Base-by-base conservation (phyloP, 2,888 invertebrate species). In the Harpagoxenus sublaevis region DNA sequence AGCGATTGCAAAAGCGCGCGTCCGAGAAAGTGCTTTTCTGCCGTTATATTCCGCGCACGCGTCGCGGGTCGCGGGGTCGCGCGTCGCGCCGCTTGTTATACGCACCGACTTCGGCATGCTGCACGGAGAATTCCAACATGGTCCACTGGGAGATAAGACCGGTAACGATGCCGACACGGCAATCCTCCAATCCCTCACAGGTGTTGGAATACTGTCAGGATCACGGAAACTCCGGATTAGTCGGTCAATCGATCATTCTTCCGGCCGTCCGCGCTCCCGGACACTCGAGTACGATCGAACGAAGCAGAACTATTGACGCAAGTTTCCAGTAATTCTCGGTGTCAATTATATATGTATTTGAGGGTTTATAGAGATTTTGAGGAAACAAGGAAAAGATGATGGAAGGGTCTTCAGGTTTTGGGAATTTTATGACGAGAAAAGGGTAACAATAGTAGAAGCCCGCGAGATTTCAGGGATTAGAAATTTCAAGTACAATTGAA, bases 101-200 rank as follows among this genome's bases (percentile, higher is more conserved):
- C 93, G 78, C 89, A 93, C 93, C 93, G 84, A 91, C 88, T 88
- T 92, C 92, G 88, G 89, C 89, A 91, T 92, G 91, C 35, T 91
- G 90, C 51, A 91, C 87, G 63, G 91, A 88, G 81, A 89, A 90
- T 89, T 93, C 92, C 91, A 93, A 90, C 92, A 92, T 93, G 88
- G 86, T 89, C 82, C 73, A 81, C 70, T 71, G 83, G 66, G 57
- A 86, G 81, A 31, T 62, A 63, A 9, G 65, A 68, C n/a, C n/a
- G 42, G 42, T 45, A 51, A 63, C 35, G 18, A 28, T 39, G 68
- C 48, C 35, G 48, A 12, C 18, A 35, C 8, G 62, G 8, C 18
- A 15, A 12, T 71, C 23, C 66, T 12, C 15, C 15, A 42, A 31
- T 78, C 28, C 28, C 8, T 6, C 65, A 31, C 28, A 23, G 42